phyloP scores from a whole-genome alignment of 53 echinoderm and acorn worm species.

The Zoroaster sp. region DNA sequence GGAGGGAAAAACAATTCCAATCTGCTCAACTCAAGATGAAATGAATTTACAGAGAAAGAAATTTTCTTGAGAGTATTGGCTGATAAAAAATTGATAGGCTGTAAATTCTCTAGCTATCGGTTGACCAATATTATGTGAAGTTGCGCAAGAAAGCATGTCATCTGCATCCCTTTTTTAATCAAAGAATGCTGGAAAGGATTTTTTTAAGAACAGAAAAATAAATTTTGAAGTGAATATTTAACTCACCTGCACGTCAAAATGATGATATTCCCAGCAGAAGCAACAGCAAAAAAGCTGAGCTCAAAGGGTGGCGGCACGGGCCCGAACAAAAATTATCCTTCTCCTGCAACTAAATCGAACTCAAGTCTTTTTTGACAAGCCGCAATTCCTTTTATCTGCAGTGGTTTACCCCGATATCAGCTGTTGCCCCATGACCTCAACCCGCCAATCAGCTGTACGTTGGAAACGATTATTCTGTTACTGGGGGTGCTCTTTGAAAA shows the following conservation, averaged over 20 bases:
- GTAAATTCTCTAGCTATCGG: not conserved
- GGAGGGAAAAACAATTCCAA: too few species aligned
- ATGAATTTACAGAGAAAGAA: too few species aligned
- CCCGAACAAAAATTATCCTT: not conserved
- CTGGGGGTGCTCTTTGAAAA: not conserved
- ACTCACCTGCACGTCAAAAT: not conserved
- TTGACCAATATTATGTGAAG: not conserved
- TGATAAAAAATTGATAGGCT: too few species aligned
- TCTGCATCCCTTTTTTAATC: not conserved
- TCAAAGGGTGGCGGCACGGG: not conserved
- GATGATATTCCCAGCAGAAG: not conserved
- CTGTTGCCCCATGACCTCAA: constrained; percentile 34
- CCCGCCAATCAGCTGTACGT: constrained; percentile 53
- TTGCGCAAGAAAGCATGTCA: not conserved
- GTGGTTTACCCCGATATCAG: constrained; percentile 31
- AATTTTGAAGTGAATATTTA: not conserved
- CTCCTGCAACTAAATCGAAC: not conserved
- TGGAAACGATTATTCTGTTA: constrained; percentile 41
- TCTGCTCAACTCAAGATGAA: too few species aligned
- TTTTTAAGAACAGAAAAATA: not conserved
- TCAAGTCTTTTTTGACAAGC: not conserved
- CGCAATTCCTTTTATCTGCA: constrained; percentile 18
- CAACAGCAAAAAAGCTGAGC: constrained; percentile 27
- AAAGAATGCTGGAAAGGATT: not conserved
- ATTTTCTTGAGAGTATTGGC: too few species aligned